Evolutionary conservation across 2,888 invertebrate species (phyloP).

Genomic region (Nebria salina): DNA sequence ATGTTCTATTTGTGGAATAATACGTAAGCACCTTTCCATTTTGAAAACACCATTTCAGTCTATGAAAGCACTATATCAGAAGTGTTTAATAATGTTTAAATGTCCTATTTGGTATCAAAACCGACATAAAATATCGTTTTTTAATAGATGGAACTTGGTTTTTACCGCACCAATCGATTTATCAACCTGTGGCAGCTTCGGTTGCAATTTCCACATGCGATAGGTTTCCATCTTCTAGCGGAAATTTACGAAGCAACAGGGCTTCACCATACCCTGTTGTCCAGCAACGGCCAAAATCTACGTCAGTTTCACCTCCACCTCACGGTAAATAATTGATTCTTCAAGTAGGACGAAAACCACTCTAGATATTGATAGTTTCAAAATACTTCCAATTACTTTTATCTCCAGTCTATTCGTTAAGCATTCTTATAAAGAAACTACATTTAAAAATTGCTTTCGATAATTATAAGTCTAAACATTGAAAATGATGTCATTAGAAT

Average conservation of each 20-base stretch:
- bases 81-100: not conserved
- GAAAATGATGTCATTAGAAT: too few relatives aligned
- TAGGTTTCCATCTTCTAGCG: conserved; percentile 54
- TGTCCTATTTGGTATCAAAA: not conserved
- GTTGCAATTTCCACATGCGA: conserved; percentile 58
- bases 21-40: too few relatives aligned
- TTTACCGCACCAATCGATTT: conserved; percentile 62
- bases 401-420: not conserved
- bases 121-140: not conserved
- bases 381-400: not conserved
- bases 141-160: conserved; percentile 62
- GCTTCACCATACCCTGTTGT: conserved; percentile 60
- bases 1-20: too few relatives aligned
- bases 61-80: not conserved
- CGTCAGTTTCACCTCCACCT: conserved; percentile 61
- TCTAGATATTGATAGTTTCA: not conserved
- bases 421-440: not conserved
- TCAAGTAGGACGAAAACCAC: not conserved
- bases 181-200: conserved; percentile 57
- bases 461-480: too few relatives aligned
- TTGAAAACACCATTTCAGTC: not conserved
- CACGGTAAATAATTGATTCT: conserved; percentile 55
- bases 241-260: conserved; percentile 53
- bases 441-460: not conserved
- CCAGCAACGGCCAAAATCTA: conserved; percentile 58